Percentiles rank a stretch among this genome's conserved stretches.
phyloP scores from a whole-genome alignment of 2,797 vertebrate species.

The Onychomys torridus region DNA sequence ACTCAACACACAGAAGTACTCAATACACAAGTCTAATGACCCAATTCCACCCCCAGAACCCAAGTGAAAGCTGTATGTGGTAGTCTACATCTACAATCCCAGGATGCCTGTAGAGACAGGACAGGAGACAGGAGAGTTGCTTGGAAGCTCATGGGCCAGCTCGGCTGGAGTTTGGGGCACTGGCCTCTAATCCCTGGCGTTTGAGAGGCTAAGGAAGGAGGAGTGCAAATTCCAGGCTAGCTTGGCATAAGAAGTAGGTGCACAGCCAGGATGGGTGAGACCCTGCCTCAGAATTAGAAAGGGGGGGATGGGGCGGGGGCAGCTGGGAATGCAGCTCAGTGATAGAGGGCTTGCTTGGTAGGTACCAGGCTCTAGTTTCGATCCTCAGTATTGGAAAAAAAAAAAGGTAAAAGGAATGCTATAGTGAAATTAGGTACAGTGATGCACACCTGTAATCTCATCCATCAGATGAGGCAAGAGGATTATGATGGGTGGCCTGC shows the following conservation, averaged over 20 bases:
- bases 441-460: background rate
- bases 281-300: background rate
- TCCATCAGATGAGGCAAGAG: background rate
- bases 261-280: background rate
- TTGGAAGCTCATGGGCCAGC: background rate
- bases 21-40: background rate
- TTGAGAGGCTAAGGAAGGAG: background rate
- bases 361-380: background rate
- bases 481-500: background rate
- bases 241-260: background rate
- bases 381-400: too few species aligned
- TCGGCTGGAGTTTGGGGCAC: too few species aligned
- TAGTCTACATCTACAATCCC: background rate
- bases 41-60: background rate
- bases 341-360: background rate
- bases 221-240: background rate
- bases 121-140: background rate
- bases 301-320: fast-evolving
- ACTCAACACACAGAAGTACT: background rate
- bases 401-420: background rate
- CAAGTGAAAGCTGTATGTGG: background rate
- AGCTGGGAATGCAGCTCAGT: background rate
- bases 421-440: background rate
- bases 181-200: background rate
- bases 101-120: background rate